Evolutionary conservation across 2,113 vertebrate genomes (phyloP).

Genomic region (Alectura lathami): DNA sequence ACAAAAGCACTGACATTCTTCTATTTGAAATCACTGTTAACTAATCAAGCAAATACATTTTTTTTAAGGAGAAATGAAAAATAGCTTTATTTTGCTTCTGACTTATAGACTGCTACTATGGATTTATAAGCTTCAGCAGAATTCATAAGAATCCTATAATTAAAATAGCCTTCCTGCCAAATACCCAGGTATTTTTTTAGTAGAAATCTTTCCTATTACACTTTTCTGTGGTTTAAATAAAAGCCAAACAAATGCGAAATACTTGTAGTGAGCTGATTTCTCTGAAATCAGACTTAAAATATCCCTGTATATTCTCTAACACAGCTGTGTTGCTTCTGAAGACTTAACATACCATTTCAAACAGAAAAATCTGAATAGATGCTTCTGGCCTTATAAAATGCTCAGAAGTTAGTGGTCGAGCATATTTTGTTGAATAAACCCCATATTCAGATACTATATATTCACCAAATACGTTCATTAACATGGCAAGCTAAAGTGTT

Average conservation of each 20-base stretch:
- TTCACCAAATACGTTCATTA: neutral
- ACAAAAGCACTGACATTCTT: neutral
- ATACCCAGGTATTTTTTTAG: neutral
- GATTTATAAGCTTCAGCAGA: neutral
- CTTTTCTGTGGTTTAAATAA: neutral
- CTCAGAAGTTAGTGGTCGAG: neutral
- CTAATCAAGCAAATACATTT: neutral
- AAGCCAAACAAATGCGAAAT: neutral
- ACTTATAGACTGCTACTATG: neutral
- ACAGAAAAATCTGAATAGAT: neutral
- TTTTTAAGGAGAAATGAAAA: neutral
- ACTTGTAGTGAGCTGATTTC: neutral
- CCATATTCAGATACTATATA: neutral
- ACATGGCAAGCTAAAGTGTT: neutral
- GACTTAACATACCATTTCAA: neutral
- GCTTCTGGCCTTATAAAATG: neutral
- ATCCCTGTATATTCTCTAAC: neutral
- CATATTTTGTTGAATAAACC: neutral
- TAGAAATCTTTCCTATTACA: neutral
- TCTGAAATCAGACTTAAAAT: neutral
- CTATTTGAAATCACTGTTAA: neutral
- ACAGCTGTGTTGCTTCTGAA: neutral
- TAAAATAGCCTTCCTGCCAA: neutral
- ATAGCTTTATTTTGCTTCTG: neutral
- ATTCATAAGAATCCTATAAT: neutral